phyloP scores from a whole-genome alignment of 1,140 invertebrate genomes.

The Scaptomyza hsui region DNA sequence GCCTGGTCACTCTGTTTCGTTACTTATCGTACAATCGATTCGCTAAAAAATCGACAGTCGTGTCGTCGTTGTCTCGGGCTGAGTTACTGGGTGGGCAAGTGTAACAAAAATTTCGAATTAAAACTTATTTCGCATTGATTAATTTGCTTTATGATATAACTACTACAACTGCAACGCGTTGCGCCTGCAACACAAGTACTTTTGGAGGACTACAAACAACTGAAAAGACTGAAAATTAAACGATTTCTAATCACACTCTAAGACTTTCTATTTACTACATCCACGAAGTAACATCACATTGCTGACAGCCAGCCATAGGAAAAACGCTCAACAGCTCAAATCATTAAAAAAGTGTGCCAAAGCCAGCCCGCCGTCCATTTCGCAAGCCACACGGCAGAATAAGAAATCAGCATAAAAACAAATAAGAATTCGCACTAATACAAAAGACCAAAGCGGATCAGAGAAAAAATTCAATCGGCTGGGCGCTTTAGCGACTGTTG shows the following conservation, averaged over 20 bases:
- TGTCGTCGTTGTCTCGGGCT: constrained; percentile 76
- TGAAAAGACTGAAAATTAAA: constrained; percentile 70
- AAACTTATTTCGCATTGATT: constrained; percentile 63
- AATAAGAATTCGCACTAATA: constrained; percentile 42
- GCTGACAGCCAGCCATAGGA: constrained; percentile 39
- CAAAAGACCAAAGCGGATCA: constrained; percentile 33
- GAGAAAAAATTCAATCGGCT: constrained; percentile 29
- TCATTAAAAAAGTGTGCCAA: constrained; percentile 53
- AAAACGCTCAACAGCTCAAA: constrained; percentile 39
- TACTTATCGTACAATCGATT: constrained; percentile 20
- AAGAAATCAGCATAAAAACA: constrained; percentile 29
- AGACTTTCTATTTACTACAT: constrained; percentile 74
- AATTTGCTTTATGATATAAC: constrained; percentile 65
- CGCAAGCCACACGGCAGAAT: constrained; percentile 38
- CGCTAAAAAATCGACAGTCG: constrained; percentile 34
- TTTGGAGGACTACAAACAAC: constrained; percentile 54
- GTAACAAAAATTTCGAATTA: constrained; percentile 58
- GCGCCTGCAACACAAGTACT: constrained; percentile 51
- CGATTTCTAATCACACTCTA: constrained; percentile 73
- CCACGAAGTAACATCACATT: constrained; percentile 45
- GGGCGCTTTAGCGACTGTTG: constrained; percentile 29
- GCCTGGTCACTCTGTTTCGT: constrained; percentile 19
- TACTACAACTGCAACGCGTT: constrained; percentile 42
- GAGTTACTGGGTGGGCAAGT: constrained; percentile 60
- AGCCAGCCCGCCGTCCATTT: constrained; percentile 50